Evolutionary conservation across 2,797 vertebrate genomes (phyloP), one percentile per base, ranked within the genome.

Genomic region (Fundulus diaphanus): DNA sequence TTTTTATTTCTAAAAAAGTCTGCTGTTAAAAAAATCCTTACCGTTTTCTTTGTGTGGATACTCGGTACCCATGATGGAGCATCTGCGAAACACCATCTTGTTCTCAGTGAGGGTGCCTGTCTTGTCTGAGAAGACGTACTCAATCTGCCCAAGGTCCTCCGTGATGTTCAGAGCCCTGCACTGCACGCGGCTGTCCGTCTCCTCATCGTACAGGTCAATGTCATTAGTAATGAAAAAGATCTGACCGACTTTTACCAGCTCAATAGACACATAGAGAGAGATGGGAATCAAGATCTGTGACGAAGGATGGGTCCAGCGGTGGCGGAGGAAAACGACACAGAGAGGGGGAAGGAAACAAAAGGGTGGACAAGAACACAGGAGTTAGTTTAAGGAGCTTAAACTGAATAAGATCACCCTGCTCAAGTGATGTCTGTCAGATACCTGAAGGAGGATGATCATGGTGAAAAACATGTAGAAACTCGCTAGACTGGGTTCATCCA

Each of bases 91-190:
- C 37, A 98, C 97, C 98, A 99, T 99, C 94, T 97, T 99, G 90
- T 99, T 99, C 91, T 99, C 97, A 0, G 98, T 99, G 68, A 99
- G 94, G 0, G 98, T 99, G 48, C 98, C 98, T 0, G 98, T 99
- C 95, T 99, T 99, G 94, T 99, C 98, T 0, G 97, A 98, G 94
- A 99, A 99, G 83, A 99, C 86, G 71, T 97, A 96, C 13, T 98
- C 95, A 78, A 98, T 97, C 95, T 99, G 98, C 2, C 98, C 97
- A 57, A 99, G 94, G 94, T 99, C 97, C 87, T 99, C 98, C 0
- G 97, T 96, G 92, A 99, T 98, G 88, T 98, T 99, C 81, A 99
- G 95, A 76, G 97, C 89, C 6, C 96, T 95, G 66, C 97, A 99
- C 72, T 99, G 97, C 56, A 99, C 88, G 2, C 90, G 86, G 3